phyloP scores from a whole-genome alignment of 1,140 invertebrate species.

The Rhyacophila brunnea region DNA sequence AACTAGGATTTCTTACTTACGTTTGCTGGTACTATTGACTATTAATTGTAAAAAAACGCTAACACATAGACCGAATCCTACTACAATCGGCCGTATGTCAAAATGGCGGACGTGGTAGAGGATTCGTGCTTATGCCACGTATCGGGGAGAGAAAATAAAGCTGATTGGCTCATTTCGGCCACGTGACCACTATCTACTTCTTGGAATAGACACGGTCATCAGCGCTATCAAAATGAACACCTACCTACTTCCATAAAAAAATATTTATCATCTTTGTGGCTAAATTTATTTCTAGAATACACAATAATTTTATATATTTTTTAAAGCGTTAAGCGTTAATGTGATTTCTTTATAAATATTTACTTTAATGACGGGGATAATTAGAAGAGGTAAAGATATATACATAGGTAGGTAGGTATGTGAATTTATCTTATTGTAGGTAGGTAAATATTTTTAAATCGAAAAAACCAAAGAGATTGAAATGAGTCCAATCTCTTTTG shows the following conservation, averaged over 20 bases:
- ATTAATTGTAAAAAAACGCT: constrained; percentile 63
- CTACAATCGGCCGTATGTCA: constrained; percentile 73
- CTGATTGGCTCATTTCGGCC: constrained; percentile 42
- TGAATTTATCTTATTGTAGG: too few species aligned
- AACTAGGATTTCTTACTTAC: constrained; percentile 51
- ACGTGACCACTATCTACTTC: constrained; percentile 41
- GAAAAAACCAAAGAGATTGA: too few species aligned
- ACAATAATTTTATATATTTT: too few species aligned
- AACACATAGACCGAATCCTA: constrained; percentile 66
- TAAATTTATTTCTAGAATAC: background rate
- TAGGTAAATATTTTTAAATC: too few species aligned
- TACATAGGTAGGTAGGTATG: too few species aligned
- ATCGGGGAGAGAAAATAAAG: constrained; percentile 49
- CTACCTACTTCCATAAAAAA: background rate
- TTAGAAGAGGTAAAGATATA: too few species aligned
- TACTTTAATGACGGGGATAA: too few species aligned
- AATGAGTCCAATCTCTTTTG: too few species aligned
- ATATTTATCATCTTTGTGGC: background rate
- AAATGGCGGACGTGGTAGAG: constrained; percentile 75
- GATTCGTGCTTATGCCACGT: constrained; percentile 74
- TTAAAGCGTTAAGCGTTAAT: too few species aligned
- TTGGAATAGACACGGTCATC: background rate
- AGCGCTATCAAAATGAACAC: background rate
- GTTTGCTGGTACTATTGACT: constrained; percentile 61
- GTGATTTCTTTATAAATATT: too few species aligned